Evolutionary conservation across 2,888 invertebrate species (phyloP).

Genomic region (Listrodromus nycthemerus): DNA sequence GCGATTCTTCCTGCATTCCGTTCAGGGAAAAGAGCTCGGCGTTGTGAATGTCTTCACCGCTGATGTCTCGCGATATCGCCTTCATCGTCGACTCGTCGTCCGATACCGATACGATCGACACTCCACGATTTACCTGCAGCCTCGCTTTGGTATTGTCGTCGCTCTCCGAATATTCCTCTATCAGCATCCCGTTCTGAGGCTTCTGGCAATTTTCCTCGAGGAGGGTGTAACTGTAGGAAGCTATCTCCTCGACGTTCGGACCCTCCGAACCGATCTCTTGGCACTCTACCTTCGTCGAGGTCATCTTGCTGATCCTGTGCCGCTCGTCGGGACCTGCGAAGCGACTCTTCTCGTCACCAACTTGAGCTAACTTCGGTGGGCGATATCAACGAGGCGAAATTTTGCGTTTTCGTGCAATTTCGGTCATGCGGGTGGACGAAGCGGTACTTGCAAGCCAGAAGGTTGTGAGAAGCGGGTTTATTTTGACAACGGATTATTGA

Average conservation of each 20-base stretch:
- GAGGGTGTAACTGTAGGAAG: conserved; percentile 87
- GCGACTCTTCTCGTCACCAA: conserved; percentile 74
- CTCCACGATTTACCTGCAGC: conserved; percentile 85
- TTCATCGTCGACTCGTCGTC: conserved; percentile 88
- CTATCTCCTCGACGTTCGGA: conserved; percentile 87
- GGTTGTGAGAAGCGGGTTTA: conserved; percentile 1
- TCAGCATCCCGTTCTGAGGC: conserved; percentile 80
- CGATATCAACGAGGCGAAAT: conserved; percentile 5
- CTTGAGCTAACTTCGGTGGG: conserved; percentile 19
- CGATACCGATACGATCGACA: conserved; percentile 89
- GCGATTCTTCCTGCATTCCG: conserved; percentile 73
- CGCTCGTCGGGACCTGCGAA: conserved; percentile 88
- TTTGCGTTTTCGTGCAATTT: conserved; percentile 16
- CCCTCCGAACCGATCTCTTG: conserved; percentile 86
- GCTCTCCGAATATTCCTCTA: conserved; percentile 84
- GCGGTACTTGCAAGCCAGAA: conserved; percentile 23
- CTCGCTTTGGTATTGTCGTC: conserved; percentile 83
- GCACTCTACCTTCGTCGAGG: conserved; percentile 87
- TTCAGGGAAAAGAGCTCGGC: conserved; percentile 74
- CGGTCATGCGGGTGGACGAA: conserved; percentile 16
- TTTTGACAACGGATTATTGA: not conserved
- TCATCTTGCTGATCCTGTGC: conserved; percentile 89
- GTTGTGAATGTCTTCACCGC: conserved; percentile 86
- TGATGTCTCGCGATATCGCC: conserved; percentile 87
- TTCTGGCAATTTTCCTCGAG: conserved; percentile 83